Conservation (phyloP, 2,113 vertebrate species). For the Antechinus stuartii region DNA sequence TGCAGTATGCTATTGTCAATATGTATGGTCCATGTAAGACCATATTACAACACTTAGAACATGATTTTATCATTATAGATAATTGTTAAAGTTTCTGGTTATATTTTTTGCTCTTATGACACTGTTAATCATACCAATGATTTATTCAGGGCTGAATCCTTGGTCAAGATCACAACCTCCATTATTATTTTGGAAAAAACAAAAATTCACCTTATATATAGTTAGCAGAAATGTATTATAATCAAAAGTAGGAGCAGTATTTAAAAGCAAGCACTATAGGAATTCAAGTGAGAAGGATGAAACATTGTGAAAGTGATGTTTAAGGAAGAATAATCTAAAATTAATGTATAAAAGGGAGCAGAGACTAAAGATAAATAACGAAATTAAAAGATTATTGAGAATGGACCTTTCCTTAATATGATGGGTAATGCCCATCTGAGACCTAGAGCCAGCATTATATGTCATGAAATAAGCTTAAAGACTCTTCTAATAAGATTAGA, state of each 20-base stretch:
- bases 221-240: constrained; percentile 3
- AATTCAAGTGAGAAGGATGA: constrained; percentile 12
- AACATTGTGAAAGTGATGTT: not conserved
- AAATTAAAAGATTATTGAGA: not conserved
- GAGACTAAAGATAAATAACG: not conserved
- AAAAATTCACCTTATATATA: constrained; percentile 22
- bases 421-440: not conserved
- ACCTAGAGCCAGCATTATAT: not conserved
- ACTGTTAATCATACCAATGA: not conserved
- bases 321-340: not conserved
- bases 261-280: not conserved
- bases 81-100: not conserved
- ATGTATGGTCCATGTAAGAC: too few relatives aligned
- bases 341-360: not conserved
- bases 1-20: too few relatives aligned
- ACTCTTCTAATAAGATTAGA: not conserved
- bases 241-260: not conserved
- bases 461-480: not conserved
- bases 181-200: not conserved
- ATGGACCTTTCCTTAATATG: not conserved
- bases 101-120: not conserved
- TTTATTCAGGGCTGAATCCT: not conserved
- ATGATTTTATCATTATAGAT: constrained; percentile 28
- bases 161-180: not conserved
- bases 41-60: constrained; percentile 12